phyloP scores from a whole-genome alignment of 2,888 invertebrate species.

The Andrena marginata region DNA sequence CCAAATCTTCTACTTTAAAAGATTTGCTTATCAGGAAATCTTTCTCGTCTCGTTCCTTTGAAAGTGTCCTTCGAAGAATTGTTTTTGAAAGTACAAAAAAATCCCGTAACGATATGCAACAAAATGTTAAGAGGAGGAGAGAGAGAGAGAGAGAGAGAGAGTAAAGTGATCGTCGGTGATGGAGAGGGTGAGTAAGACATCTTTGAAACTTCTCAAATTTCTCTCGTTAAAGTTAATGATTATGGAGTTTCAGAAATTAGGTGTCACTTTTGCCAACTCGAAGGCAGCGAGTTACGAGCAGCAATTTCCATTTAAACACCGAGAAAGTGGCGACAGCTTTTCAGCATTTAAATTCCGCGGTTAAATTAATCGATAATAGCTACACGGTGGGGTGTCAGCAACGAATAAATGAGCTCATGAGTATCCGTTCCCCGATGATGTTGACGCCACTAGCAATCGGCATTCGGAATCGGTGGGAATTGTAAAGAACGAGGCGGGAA shows the following conservation, averaged over 20 bases:
- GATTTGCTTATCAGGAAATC: not conserved
- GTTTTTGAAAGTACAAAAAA: not conserved
- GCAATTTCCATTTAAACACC: not conserved
- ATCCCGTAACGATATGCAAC: not conserved
- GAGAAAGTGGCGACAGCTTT: not conserved
- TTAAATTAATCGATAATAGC: not conserved
- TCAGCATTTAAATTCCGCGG: not conserved
- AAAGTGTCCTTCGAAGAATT: not conserved
- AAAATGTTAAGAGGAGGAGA: too few species aligned
- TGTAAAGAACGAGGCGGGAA: not conserved
- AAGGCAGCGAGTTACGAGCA: too few species aligned
- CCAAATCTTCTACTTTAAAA: not conserved
- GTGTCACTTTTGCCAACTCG: too few species aligned
- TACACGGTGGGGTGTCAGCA: too few species aligned
- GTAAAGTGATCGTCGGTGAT: not conserved
- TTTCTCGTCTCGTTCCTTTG: not conserved
- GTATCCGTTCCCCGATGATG: too few species aligned
- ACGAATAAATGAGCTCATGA: too few species aligned
- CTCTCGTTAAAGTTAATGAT: conserved; percentile 1
- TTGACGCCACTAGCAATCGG: not conserved
- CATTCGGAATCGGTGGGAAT: not conserved
- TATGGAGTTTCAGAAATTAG: too few species aligned
- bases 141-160: too few species aligned
- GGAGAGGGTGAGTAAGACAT: not conserved
- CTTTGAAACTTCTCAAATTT: not conserved